phyloP scores from a whole-genome alignment of 1,140 invertebrate species.

The Cydia fagiglandana region DNA sequence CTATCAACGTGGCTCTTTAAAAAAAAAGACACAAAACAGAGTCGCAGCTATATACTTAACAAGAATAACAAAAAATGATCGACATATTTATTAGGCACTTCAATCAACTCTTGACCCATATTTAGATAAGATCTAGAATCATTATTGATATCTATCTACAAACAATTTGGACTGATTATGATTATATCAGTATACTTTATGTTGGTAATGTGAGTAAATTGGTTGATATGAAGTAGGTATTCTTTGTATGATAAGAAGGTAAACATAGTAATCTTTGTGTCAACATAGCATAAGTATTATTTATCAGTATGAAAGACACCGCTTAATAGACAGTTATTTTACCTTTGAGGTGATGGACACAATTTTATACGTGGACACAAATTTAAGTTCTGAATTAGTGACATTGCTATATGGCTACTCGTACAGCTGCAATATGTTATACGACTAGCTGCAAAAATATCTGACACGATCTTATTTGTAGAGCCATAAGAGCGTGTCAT shows the following conservation, averaged over 20 bases:
- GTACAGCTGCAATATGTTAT: too few relatives aligned
- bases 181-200: background rate
- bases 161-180: background rate
- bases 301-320: constrained; percentile 18
- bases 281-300: background rate
- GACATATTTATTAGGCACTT: background rate
- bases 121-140: background rate
- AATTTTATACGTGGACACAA: too few relatives aligned
- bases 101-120: background rate
- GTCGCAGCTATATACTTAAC: too few relatives aligned
- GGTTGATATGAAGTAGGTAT: background rate
- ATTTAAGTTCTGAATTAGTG: too few relatives aligned
- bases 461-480: too few relatives aligned
- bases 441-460: too few relatives aligned
- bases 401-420: too few relatives aligned
- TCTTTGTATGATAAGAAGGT: constrained; percentile 21
- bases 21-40: too few relatives aligned
- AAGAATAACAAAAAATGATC: background rate
- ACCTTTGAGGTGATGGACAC: background rate
- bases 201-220: background rate
- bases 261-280: constrained; percentile 13
- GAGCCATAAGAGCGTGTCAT: too few relatives aligned
- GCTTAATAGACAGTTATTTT: background rate
- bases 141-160: background rate
- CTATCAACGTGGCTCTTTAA: too few relatives aligned